Percentiles rank a stretch among this genome's conserved stretches.
These are phyloP conservation scores for Cheilosia pagana DNA, from an alignment of 2,888 invertebrate species.

Conservation along the genomic window DNA sequence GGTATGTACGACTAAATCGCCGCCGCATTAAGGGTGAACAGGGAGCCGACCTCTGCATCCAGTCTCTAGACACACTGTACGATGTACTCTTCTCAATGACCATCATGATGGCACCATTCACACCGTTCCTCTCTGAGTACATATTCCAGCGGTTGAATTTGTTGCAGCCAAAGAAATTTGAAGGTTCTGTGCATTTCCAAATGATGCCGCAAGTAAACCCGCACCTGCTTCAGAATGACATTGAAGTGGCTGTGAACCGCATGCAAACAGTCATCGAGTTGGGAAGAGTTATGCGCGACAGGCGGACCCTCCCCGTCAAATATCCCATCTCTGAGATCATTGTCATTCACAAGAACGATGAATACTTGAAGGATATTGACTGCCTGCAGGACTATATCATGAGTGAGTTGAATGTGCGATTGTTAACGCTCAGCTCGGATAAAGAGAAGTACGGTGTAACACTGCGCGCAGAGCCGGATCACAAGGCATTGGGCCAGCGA, in stretches of 20 bases:
- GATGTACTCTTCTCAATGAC: conserved; percentile 94
- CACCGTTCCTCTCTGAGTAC: conserved; percentile 97
- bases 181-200: conserved; percentile 95
- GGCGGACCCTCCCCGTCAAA: conserved; percentile 96
- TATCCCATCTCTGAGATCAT: conserved; percentile 98
- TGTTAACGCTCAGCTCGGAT: conserved; percentile 92
- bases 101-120: conserved; percentile 98
- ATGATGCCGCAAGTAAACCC: conserved; percentile 91
- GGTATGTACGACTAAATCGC: conserved; percentile 99
- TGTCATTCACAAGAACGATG: conserved; percentile 94
- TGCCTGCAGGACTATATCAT: conserved; percentile 93
- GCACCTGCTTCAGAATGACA: conserved; percentile 90
- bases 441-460: conserved; percentile 96
- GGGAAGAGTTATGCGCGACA: conserved; percentile 95
- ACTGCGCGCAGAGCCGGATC: conserved; percentile 96
- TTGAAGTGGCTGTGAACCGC: conserved; percentile 94
- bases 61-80: conserved; percentile 94
- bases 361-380: conserved; percentile 90
- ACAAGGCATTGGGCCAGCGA: conserved; percentile 92
- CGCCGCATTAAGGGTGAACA: conserved; percentile 96
- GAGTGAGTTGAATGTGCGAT: conserved; percentile 96
- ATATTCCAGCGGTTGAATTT: conserved; percentile 95
- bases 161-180: conserved; percentile 83
- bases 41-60: conserved; percentile 91
- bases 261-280: conserved; percentile 98